A percentile compares a stretch with the other conserved stretches of the same genome.
phyloP scores from a whole-genome alignment of 2,113 vertebrate species.

The Chionodraco myersi region DNA sequence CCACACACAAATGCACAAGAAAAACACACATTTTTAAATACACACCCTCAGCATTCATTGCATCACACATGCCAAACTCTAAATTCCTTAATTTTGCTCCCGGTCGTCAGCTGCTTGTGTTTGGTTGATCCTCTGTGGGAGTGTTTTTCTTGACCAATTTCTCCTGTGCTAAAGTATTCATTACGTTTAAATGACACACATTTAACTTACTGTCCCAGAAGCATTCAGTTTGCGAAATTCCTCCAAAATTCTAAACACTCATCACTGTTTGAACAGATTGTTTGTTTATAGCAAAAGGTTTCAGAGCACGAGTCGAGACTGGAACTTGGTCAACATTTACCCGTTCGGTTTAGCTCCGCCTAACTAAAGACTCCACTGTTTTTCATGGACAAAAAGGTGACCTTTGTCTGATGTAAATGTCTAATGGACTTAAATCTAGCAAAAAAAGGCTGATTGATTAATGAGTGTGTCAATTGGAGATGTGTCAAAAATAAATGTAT shows the following conservation, averaged over 20 bases:
- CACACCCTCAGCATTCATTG: neutral
- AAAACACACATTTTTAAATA: neutral
- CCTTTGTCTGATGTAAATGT: conserved; percentile 28
- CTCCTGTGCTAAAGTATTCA: neutral
- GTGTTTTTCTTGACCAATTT: neutral
- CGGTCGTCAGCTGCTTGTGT: neutral
- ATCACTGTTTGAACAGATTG: neutral
- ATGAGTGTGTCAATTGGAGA: conserved; percentile 28
- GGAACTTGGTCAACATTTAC: conserved; percentile 59
- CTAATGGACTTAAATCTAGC: neutral
- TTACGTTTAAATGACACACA: neutral
- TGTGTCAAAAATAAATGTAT: conserved; percentile 30
- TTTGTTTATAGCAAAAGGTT: conserved; percentile 19
- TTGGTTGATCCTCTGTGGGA: neutral
- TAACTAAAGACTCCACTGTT: neutral
- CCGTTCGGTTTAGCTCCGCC: conserved; percentile 32
- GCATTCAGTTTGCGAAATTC: neutral
- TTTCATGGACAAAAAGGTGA: conserved; percentile 8
- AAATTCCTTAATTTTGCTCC: conserved; percentile 24
- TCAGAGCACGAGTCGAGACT: conserved; percentile 15
- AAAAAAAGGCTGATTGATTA: conserved; percentile 1
- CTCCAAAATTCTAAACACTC: neutral
- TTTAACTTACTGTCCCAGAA: neutral
- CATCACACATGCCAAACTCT: conserved; percentile 4
- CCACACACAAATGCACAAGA: neutral